Conservation (phyloP, 2,113 vertebrate genomes). For the Protobothrops mucrosquamatus region DNA sequence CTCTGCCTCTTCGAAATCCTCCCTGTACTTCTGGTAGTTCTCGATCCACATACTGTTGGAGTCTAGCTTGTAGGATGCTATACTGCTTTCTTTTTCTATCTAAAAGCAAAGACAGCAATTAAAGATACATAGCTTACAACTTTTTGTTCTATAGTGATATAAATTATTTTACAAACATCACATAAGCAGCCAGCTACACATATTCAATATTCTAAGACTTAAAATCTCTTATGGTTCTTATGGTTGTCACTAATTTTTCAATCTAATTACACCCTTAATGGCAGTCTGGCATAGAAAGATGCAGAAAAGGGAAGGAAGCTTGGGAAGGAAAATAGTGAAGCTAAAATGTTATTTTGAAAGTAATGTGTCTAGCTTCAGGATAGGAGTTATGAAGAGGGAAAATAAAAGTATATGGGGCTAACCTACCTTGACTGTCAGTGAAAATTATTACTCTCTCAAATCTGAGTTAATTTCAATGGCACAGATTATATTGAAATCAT, state of each 20-base stretch:
- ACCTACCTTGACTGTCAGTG: slow-evolving; percentile 41
- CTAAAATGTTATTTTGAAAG: background rate
- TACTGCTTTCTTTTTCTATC: background rate
- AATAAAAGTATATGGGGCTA: slow-evolving; percentile 31
- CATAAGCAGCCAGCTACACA: background rate
- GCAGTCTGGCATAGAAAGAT: too few species aligned
- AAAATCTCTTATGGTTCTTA: background rate
- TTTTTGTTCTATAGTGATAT: background rate
- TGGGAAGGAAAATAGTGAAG: background rate
- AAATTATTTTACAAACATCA: background rate
- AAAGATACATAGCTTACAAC: background rate
- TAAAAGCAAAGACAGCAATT: background rate
- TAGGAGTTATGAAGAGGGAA: background rate
- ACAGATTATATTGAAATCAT: background rate
- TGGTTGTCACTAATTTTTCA: background rate
- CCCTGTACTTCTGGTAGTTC: too few species aligned
- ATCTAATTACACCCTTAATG: background rate
- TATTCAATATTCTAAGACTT: background rate
- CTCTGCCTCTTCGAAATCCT: too few species aligned
- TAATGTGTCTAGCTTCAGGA: background rate
- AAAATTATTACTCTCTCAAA: background rate
- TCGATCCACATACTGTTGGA: too few species aligned
- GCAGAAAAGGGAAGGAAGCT: background rate
- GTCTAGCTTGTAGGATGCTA: too few species aligned
- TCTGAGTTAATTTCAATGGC: background rate